Percentiles rank a stretch among this genome's conserved stretches.
These are phyloP conservation scores for Gryon sp. DNA, from an alignment of 1,140 invertebrate species.

Conservation along the genomic window DNA sequence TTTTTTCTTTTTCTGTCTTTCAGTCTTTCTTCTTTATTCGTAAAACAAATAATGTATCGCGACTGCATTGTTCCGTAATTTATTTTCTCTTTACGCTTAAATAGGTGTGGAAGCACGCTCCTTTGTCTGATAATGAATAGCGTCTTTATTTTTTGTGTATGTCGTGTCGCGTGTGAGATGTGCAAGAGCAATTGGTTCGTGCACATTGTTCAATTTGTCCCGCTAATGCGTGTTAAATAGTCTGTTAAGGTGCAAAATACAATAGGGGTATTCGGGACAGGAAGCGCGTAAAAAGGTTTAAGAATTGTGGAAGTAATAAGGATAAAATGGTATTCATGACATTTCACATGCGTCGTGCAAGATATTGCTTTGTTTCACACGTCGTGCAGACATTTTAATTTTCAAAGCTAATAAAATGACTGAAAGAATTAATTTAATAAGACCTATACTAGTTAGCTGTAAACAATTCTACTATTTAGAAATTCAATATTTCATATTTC, in stretches of 20 bases:
- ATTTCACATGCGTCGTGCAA: slow-evolving; percentile 8
- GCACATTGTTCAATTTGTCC: slow-evolving; percentile 34
- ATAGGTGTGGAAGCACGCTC: slow-evolving; percentile 23
- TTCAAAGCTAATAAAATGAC: too few species aligned
- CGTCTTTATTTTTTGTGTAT: slow-evolving; percentile 41
- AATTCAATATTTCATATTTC: too few species aligned
- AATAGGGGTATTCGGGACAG: slow-evolving; percentile 14
- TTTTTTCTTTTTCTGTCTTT: too few species aligned
- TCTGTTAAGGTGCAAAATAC: slow-evolving; percentile 11
- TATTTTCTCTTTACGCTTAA: slow-evolving; percentile 37
- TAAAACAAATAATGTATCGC: slow-evolving; percentile 33
- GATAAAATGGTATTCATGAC: slow-evolving; percentile 10
- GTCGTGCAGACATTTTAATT: too few species aligned
- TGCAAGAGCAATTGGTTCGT: slow-evolving; percentile 23
- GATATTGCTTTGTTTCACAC: slow-evolving; percentile 7
- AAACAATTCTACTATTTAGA: too few species aligned
- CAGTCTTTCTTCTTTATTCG: slow-evolving; percentile 1
- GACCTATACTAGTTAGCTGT: too few species aligned
- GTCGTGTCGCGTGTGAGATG: slow-evolving; percentile 36
- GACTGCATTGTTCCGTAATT: slow-evolving; percentile 28
- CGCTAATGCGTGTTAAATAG: slow-evolving; percentile 40
- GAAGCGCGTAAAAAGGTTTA: slow-evolving; percentile 25
- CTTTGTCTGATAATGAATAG: slow-evolving; percentile 36
- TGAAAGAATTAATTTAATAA: too few species aligned
- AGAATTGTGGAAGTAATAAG: slow-evolving; percentile 17